Conservation (phyloP, 1,140 invertebrate genomes). For the Brachionus asplanchnoidis region DNA sequence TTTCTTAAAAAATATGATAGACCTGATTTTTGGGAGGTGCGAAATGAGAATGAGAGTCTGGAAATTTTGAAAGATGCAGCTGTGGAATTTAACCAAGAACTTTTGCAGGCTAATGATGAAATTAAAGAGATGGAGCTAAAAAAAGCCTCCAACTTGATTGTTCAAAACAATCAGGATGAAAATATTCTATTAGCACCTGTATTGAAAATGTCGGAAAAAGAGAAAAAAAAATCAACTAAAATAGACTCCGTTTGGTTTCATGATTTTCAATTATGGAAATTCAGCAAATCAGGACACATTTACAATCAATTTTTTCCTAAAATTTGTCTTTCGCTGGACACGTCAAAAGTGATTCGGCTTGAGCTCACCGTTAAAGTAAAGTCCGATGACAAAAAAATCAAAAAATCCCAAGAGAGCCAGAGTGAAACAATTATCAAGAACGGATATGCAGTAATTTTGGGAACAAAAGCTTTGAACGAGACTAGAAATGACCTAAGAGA, state of each 20-base stretch:
- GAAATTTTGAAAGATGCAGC: constrained; percentile 2
- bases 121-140: neutral
- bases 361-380: neutral
- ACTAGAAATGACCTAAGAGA: neutral
- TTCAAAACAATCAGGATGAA: neutral
- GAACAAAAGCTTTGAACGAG: neutral
- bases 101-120: neutral
- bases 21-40: neutral
- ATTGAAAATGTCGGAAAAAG: constrained; percentile 21
- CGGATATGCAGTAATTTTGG: constrained; percentile 4
- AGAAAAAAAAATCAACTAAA: constrained; percentile 2
- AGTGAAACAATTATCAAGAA: constrained; percentile 19
- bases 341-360: neutral
- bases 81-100: neutral
- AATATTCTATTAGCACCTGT: neutral
- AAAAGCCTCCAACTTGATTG: neutral
- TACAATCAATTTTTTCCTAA: constrained; percentile 30
- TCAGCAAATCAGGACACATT: constrained; percentile 25
- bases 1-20: constrained; percentile 30
- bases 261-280: constrained; percentile 40
- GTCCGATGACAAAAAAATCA: neutral
- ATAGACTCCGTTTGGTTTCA: constrained; percentile 23
- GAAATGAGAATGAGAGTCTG: neutral
- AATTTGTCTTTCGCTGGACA: neutral
- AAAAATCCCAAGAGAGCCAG: neutral